Base-by-base conservation (phyloP, 2,797 vertebrate species). In the Diglossa cyanea region DNA sequence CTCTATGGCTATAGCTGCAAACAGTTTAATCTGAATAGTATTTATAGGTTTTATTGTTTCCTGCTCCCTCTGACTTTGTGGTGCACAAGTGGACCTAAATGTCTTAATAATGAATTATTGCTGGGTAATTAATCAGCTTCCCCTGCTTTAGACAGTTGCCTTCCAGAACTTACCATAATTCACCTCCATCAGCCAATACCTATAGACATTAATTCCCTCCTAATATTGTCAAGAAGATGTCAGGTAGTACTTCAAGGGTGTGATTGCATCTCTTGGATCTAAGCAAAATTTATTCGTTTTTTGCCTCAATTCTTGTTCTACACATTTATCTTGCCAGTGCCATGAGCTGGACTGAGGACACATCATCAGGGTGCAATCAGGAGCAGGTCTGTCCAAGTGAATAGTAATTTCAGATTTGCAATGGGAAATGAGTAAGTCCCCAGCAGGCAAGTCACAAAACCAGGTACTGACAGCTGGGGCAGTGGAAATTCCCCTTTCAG, bases 101-200 rank as follows among this genome's bases (percentile, higher is more conserved):
- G n/a, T 72, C 30, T 81, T 68, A 57, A 63, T 77, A 73, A 83
- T 75, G 70, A 96, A 54, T 94, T 68, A 88, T 74, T 77, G 67
- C 54, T 65, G 61, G 33, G n/a, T 88, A 94, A 96, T 97, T 90
- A 95, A 93, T 96, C 94, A 94, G 30, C 45, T 70, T 79, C 40
- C 79, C 24, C 35, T 66, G 37, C 30, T 88, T 96, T 76, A 93
- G 28, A 80, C 35, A 90, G 9, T 62, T 89, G 54, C 33, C 62
- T 94, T 21, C 54, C 60, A 57, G 68, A 86, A 86, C 7, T 89
- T 76, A 63, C 6, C n/a, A 39, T 86, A 86, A 94, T 82, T 96
- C 75, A 72, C 44, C 48, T 94, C 54, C 11, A 76, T 83, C 82
- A 93, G 70, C 66, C 61, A 78, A 77, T 88, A 82, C 54, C 33